Evolutionary conservation across 2,888 invertebrate genomes (phyloP).

Genomic region (Nemapogon koenigi): DNA sequence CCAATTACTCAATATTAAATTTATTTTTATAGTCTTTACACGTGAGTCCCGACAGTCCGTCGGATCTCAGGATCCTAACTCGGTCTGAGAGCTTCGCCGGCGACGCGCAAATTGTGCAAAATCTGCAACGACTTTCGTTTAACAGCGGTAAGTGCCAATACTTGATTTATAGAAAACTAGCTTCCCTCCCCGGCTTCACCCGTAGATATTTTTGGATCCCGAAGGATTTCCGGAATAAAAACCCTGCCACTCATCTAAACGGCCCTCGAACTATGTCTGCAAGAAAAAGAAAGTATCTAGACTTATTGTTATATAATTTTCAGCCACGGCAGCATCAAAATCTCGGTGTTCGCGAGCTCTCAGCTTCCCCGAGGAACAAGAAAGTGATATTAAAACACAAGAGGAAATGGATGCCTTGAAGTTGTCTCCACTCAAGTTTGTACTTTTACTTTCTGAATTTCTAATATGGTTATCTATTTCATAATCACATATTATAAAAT

Average conservation of each 20-base stretch:
- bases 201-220: not conserved
- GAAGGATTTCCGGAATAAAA: not conserved
- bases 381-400: conserved; percentile 42
- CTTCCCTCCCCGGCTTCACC: not conserved
- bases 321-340: conserved; percentile 39
- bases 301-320: conserved; percentile 9
- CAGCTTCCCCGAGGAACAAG: conserved; percentile 61
- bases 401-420: conserved; percentile 38
- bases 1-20: conserved; percentile 10
- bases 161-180: not conserved
- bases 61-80: conserved; percentile 65
- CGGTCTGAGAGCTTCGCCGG: conserved; percentile 79
- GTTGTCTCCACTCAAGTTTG: conserved; percentile 61
- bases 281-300: too few relatives aligned
- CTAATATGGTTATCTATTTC: too few relatives aligned
- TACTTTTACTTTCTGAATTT: too few relatives aligned
- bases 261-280: too few relatives aligned
- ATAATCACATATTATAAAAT: too few relatives aligned
- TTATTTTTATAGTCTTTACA: conserved; percentile 40
- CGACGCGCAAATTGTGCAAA: conserved; percentile 79
- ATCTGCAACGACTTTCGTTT: conserved; percentile 64
- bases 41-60: conserved; percentile 67
- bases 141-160: conserved; percentile 1
- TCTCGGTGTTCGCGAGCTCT: conserved; percentile 62
- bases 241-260: too few relatives aligned